Evolutionary conservation across 2,113 vertebrate species (phyloP).

Genomic region (Eulacestoma nigropectus): DNA sequence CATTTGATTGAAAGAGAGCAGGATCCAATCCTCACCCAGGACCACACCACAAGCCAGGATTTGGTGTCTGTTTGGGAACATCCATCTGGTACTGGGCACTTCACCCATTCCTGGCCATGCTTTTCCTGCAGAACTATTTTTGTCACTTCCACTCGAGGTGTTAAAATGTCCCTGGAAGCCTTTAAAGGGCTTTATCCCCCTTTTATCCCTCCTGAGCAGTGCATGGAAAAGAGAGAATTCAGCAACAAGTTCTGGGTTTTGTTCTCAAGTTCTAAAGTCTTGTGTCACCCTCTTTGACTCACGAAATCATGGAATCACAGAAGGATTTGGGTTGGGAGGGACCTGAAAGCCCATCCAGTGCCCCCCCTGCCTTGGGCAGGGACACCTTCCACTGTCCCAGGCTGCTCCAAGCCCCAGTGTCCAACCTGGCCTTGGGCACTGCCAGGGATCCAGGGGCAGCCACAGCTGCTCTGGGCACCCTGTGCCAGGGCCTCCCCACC

Average conservation of each 20-base stretch:
- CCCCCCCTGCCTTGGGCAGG: neutral
- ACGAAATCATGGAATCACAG: neutral
- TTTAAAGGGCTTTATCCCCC: neutral
- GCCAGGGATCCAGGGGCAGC: neutral
- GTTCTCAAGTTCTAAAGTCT: neutral
- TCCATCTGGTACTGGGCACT: neutral
- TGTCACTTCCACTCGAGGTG: fast-evolving
- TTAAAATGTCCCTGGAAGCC: neutral
- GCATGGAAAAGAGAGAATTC: neutral
- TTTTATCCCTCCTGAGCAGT: neutral
- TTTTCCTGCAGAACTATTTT: neutral
- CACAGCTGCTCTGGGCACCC: neutral
- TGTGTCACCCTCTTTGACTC: neutral
- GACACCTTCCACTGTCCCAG: neutral
- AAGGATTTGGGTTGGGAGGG: neutral
- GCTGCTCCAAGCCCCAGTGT: neutral
- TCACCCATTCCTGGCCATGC: neutral
- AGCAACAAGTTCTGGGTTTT: neutral
- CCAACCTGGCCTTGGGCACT: neutral
- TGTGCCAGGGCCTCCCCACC: neutral
- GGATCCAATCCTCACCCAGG: neutral
- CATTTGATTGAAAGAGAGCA: neutral
- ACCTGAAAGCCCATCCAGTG: fast-evolving
- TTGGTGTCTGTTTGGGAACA: neutral
- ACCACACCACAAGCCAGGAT: neutral